Conservation (phyloP, 2,888 invertebrate species). For the Laspeyria flexula region DNA sequence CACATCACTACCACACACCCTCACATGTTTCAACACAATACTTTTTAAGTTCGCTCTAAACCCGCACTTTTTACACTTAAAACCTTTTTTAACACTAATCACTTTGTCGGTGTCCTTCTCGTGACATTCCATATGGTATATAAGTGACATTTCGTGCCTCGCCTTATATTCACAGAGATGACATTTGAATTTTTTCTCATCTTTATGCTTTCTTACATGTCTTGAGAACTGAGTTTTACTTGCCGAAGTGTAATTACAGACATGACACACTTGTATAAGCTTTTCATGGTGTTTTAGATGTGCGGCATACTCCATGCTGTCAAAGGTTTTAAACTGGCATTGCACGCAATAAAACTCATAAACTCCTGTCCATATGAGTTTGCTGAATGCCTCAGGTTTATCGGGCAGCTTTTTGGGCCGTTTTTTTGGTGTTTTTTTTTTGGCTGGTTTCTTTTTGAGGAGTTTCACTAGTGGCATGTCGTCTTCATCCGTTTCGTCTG, state of each 20-base stretch:
- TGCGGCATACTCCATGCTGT: slow-evolving; percentile 29
- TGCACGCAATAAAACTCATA: slow-evolving; percentile 60
- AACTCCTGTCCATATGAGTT: slow-evolving; percentile 42
- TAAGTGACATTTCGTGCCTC: slow-evolving; percentile 65
- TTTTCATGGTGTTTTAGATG: slow-evolving; percentile 39
- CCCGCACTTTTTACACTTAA: slow-evolving; percentile 27
- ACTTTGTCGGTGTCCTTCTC: not conserved
- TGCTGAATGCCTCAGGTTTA: slow-evolving; percentile 1
- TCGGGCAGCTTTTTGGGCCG: not conserved
- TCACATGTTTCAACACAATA: slow-evolving; percentile 19
- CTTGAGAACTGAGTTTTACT: slow-evolving; percentile 54
- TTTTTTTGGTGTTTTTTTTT: slow-evolving; percentile 18
- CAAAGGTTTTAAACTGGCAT: slow-evolving; percentile 50
- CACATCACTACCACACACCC: not conserved
- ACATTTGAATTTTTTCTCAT: slow-evolving; percentile 61
- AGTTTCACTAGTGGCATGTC: slow-evolving; percentile 67
- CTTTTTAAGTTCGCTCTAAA: slow-evolving; percentile 7
- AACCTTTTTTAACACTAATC: slow-evolving; percentile 4
- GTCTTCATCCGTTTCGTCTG: slow-evolving; percentile 75
- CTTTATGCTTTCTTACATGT: slow-evolving; percentile 65
- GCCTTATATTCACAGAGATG: slow-evolving; percentile 67
- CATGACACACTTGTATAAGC: slow-evolving; percentile 55
- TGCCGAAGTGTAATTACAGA: slow-evolving; percentile 63
- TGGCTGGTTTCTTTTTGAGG: slow-evolving; percentile 36
- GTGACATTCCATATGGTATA: slow-evolving; percentile 69